Conservation (phyloP, 2,113 vertebrate species). For the Bambusicola thoracicus region DNA sequence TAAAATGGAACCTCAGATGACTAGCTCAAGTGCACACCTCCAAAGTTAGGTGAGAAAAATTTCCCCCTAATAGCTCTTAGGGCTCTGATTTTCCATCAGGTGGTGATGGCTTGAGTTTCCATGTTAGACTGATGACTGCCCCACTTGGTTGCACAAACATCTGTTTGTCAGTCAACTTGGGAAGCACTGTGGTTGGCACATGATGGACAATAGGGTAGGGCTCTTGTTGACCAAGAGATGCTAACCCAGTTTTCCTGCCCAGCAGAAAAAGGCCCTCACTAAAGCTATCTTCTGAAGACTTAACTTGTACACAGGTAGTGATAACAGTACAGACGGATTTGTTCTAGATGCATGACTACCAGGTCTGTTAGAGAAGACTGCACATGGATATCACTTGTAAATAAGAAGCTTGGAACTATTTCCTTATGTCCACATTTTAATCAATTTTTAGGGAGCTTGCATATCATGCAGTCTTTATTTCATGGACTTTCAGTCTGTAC, state of each 20-base stretch:
- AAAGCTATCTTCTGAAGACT: neutral
- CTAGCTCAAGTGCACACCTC: neutral
- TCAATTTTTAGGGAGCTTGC: neutral
- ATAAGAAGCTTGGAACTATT: neutral
- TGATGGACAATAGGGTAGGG: neutral
- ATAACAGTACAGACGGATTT: neutral
- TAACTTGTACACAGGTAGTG: neutral
- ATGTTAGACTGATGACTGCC: neutral
- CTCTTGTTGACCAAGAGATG: neutral
- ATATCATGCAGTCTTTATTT: neutral
- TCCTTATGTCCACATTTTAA: neutral
- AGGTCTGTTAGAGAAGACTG: slow-evolving; percentile 1
- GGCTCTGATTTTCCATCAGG: neutral
- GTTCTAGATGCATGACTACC: neutral
- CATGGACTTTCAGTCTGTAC: neutral
- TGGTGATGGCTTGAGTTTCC: neutral
- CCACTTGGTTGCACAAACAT: neutral
- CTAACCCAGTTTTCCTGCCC: neutral
- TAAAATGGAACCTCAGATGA: neutral
- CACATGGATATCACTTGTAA: slow-evolving; percentile 14
- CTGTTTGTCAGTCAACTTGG: neutral
- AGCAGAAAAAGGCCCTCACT: neutral
- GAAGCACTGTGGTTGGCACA: neutral
- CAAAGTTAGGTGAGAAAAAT: neutral
- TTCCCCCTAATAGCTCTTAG: neutral